Evolutionary conservation across 1,140 invertebrate species (phyloP), one percentile per base, ranked within the genome.

Genomic region (Wasmannia auropunctata): DNA sequence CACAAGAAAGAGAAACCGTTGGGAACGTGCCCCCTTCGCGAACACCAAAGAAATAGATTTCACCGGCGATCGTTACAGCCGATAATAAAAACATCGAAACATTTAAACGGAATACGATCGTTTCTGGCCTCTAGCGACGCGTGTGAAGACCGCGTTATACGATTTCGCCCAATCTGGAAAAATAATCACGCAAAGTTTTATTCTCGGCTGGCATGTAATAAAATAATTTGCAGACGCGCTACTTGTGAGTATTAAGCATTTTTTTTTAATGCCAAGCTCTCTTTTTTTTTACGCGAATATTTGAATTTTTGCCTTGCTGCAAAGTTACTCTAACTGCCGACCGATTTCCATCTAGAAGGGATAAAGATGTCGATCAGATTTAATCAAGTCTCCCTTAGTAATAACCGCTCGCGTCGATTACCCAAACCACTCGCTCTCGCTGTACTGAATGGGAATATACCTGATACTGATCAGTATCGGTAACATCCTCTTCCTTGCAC

Each of bases 1-100:
- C 77, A 63, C 86, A 90, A 90, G 91, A 88, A 91, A 85, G 83
- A 88, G 86, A 90, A 91, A 91, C 81, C 90, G 90, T 86, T 74
- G 80, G 51, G 65, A 91, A 87, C 65, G 74, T 60, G 63, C 80
- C 75, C n/a, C 75, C 51, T 51, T 58, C 31, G 80, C 63, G 76
- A 67, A 25, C 60, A 10, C n/a, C n/a, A 77, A 87, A 87, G 75
- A 91, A 91, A 91, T 90, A 86, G 76, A 90, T 88, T 90, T 91
- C 83, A 86, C 83, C 77, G 70, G 70, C 51, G 88, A 88, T 83
- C 62, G 51, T 62, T 31, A 54, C 16, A 31, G 11, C 58, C 69
- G 86, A 90, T 86, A 84, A 86, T 83, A 84, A 90, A 90, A 85
- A 81, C 54, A 40, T 31, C 58, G 72, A 37, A 46, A 83, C 11